Evolutionary conservation across 2,113 vertebrate species (phyloP), one percentile per base, ranked within the genome.

Genomic region (Fregata magnificens): DNA sequence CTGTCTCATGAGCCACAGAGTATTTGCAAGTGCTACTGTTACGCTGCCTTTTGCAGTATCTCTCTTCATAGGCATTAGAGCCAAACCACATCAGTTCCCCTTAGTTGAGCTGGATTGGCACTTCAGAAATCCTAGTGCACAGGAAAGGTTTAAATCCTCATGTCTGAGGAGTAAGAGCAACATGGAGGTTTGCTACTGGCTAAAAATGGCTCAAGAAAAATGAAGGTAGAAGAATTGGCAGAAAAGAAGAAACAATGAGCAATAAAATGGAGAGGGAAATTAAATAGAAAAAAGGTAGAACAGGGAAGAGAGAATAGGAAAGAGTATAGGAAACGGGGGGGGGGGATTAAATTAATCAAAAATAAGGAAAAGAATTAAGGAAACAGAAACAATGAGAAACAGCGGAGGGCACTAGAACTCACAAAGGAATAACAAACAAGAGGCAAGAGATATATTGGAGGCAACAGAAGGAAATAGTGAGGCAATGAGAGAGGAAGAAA

Each of bases 61-160:
- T 93, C 71, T 47, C 53, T 73, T 85, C 71, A 47, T 58, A 80
- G 66, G 80, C 38, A 9, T 93, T 49, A 66, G 49, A 94, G 45
- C 52, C 74, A 90, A 91, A 86, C 77, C 81, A 63, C 62, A 94
- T 91, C 89, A 77, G 78, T 56, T 95, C 74, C 87, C 71, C 71
- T 88, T 19, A 86, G 78, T 7, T 95, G 95, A 96, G 94, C 89
- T 90, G 83, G 91, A 94, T 79, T 91, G 94, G 74, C 78, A 91
- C 55, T 91, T 70, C 52, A 82, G 94, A 97, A 96, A 96, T 95
- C 70, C 82, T 11, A 45, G 55, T 40, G 72, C 89, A 70, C 28
- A 77, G 45, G 50, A 89, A 77, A 83, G 50, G 58, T 86, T 89
- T 87, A 91, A 93, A 82, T 82, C 70, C 70, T 82, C 83, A 72